Percentiles rank a stretch among this genome's conserved stretches.
Evolutionary conservation across 2,888 invertebrate species (phyloP).

Genomic region (Lepeophtheirus nordmannii): DNA sequence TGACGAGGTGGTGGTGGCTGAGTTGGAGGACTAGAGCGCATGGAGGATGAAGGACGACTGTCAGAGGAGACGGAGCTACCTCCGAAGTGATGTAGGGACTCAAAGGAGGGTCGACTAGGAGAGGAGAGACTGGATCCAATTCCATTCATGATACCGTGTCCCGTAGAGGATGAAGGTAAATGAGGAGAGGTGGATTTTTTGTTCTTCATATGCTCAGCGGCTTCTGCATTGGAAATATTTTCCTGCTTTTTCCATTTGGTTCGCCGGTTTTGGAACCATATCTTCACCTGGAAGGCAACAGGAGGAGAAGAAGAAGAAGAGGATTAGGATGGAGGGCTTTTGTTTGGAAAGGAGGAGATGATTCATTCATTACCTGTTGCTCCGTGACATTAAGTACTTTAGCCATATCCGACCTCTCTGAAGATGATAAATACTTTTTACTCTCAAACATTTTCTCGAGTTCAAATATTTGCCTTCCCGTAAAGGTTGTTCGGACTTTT

Average conservation of each 20-base stretch:
- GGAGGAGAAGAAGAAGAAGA: constrained; percentile 25
- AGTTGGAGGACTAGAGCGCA: background rate
- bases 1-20: background rate
- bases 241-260: constrained; percentile 82
- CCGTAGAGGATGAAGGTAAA: background rate
- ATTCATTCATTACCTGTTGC: constrained; percentile 57
- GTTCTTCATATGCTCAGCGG: constrained; percentile 42
- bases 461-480: constrained; percentile 88
- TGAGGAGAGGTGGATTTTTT: constrained; percentile 2
- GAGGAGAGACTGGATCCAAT: background rate
- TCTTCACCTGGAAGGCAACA: constrained; percentile 56
- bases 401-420: constrained; percentile 85
- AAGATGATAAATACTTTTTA: constrained; percentile 88
- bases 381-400: constrained; percentile 83
- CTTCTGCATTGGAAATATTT: constrained; percentile 72
- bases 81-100: background rate
- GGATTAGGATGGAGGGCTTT: background rate
- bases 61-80: background rate
- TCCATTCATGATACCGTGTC: background rate
- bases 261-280: constrained; percentile 75
- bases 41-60: constrained; percentile 1
- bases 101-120: background rate
- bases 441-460: constrained; percentile 76
- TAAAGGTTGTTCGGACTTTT: constrained; percentile 43
- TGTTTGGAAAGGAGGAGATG: no score